Evolutionary conservation across 2,888 invertebrate species (phyloP).

Genomic region (Erebia aethiops): DNA sequence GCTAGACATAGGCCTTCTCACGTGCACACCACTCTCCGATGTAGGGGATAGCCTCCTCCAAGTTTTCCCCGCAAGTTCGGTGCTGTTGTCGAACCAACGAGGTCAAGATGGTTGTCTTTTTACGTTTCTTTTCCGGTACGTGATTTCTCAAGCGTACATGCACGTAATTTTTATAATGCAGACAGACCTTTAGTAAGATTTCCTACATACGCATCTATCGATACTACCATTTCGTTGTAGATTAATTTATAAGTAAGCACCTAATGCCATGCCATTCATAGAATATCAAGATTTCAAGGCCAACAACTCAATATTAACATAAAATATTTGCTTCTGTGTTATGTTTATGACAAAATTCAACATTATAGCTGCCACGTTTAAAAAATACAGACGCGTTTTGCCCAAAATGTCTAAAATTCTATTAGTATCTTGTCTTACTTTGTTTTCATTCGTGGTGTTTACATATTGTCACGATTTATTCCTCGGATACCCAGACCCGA

Average conservation of each 20-base stretch:
- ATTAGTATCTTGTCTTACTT: slow-evolving; percentile 30
- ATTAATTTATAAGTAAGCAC: slow-evolving; percentile 20
- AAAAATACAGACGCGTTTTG: slow-evolving; percentile 23
- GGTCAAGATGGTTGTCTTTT: too few species aligned
- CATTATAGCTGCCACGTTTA: slow-evolving; percentile 15
- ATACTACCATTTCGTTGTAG: not conserved
- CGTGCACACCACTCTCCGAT: too few species aligned
- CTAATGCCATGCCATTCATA: slow-evolving; percentile 23
- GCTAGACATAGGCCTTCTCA: too few species aligned
- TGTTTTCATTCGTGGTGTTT: slow-evolving; percentile 26
- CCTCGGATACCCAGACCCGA: slow-evolving; percentile 60
- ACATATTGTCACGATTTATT: slow-evolving; percentile 45
- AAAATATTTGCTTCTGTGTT: not conserved
- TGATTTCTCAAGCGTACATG: too few species aligned
- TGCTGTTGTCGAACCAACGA: too few species aligned
- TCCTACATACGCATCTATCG: not conserved
- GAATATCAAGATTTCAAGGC: slow-evolving; percentile 22
- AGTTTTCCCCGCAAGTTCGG: too few species aligned
- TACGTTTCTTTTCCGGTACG: too few species aligned
- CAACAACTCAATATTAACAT: slow-evolving; percentile 15
- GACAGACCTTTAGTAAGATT: slow-evolving; percentile 2
- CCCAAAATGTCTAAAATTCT: slow-evolving; percentile 35
- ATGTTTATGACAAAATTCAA: not conserved
- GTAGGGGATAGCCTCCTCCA: too few species aligned
- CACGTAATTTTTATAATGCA: not conserved